Conservation (phyloP, 2,888 invertebrate species). For the Rotaria macrura region DNA sequence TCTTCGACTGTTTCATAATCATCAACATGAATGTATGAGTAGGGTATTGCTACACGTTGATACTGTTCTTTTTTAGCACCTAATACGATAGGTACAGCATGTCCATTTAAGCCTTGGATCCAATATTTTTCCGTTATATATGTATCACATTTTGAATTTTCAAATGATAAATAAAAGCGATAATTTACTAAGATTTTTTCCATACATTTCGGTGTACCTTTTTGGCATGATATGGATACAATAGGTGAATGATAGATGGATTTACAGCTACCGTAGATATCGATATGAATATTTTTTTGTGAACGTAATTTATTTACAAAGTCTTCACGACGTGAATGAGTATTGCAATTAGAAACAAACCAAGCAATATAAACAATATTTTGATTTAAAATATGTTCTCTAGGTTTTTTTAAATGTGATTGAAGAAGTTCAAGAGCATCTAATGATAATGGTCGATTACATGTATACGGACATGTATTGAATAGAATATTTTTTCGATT, state of each 20-base stretch:
- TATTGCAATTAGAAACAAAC: constrained; percentile 37
- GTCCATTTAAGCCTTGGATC: background rate
- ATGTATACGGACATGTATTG: background rate
- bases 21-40: background rate
- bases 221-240: background rate
- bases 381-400: background rate
- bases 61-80: background rate
- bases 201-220: constrained; percentile 23
- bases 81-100: background rate
- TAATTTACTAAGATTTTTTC: background rate
- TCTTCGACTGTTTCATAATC: background rate
- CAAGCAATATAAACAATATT: constrained; percentile 36
- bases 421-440: background rate
- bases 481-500: background rate
- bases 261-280: constrained; percentile 36
- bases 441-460: background rate
- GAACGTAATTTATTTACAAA: constrained; percentile 35
- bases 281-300: constrained; percentile 36
- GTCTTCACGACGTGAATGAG: constrained; percentile 35
- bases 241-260: background rate
- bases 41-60: background rate
- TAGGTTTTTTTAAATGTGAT: background rate
- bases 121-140: constrained; percentile 14
- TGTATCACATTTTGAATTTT: constrained; percentile 3
- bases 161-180: background rate